phyloP scores from a whole-genome alignment of 2,113 vertebrate species.

The Bucco capensis region DNA sequence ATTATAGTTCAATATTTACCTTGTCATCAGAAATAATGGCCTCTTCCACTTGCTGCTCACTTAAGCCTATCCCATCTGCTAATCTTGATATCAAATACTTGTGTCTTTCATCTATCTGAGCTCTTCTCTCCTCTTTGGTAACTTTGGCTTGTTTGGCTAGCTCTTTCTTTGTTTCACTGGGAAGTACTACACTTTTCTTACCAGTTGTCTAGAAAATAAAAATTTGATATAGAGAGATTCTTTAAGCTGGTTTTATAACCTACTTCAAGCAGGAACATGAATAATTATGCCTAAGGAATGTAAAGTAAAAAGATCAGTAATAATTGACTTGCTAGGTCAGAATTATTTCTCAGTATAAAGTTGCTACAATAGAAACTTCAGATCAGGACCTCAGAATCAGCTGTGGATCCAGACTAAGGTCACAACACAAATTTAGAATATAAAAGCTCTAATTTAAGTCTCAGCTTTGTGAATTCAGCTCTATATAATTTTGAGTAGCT shows the following conservation, averaged over 20 bases:
- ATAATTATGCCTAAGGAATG: background rate
- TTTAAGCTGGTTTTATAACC: background rate
- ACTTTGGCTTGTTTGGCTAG: constrained; percentile 66
- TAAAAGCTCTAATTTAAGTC: background rate
- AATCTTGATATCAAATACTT: constrained; percentile 75
- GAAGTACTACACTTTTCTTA: constrained; percentile 65
- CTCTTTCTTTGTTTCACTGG: constrained; percentile 76
- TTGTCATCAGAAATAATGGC: constrained; percentile 76
- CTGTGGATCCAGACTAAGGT: background rate
- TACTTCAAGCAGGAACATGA: background rate
- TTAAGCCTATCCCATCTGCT: constrained; percentile 60
- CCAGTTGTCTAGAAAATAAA: constrained; percentile 61
- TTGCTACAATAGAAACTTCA: background rate
- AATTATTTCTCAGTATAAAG: background rate
- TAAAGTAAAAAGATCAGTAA: background rate
- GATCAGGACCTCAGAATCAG: background rate
- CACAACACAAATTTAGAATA: background rate
- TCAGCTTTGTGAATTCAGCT: background rate
- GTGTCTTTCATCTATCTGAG: constrained; percentile 74
- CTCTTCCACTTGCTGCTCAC: constrained; percentile 75
- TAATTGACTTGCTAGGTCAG: background rate
- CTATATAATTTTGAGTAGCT: background rate
- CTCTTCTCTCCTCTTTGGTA: constrained; percentile 74
- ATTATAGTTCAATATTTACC: constrained; percentile 50
- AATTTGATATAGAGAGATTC: background rate